A percentile compares a stretch with the other conserved stretches of the same genome.
Evolutionary conservation across 2,113 vertebrate genomes (phyloP).

Genomic region (Holacanthus passer): DNA sequence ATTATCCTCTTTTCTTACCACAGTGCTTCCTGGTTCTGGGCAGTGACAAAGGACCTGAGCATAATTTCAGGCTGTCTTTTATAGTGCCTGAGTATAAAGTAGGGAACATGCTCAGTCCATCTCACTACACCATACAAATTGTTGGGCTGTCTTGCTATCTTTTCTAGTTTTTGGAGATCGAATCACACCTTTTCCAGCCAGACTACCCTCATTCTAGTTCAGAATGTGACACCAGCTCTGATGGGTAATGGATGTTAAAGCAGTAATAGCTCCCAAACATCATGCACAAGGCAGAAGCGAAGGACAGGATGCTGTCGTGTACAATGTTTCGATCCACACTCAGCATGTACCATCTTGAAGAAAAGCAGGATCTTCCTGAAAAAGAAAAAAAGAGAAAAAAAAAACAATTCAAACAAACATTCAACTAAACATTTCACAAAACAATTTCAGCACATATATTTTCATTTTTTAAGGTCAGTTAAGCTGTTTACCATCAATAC

Average conservation of each 20-base stretch:
- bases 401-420: neutral
- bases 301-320: neutral
- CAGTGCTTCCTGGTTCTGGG: too few relatives aligned
- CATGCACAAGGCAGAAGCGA: neutral
- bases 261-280: slow-evolving; percentile 6
- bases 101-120: too few relatives aligned
- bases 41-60: too few relatives aligned
- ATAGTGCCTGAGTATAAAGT: too few relatives aligned
- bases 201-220: too few relatives aligned
- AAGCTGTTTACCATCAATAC: neutral
- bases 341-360: neutral
- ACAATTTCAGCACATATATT: neutral
- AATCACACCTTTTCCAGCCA: too few relatives aligned
- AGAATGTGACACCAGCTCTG: neutral
- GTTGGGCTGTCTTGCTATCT: too few relatives aligned
- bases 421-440: neutral
- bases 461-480: neutral
- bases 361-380: neutral
- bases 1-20: too few relatives aligned
- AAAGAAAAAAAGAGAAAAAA: neutral
- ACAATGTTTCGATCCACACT: neutral
- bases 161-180: too few relatives aligned
- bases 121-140: too few relatives aligned
- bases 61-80: too few relatives aligned
- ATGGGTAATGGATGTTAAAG: slow-evolving; percentile 27